Percentiles rank a stretch among this genome's conserved stretches.
Conservation (phyloP, 1,140 invertebrate species). For the Zeugodacus cucurbitae region DNA sequence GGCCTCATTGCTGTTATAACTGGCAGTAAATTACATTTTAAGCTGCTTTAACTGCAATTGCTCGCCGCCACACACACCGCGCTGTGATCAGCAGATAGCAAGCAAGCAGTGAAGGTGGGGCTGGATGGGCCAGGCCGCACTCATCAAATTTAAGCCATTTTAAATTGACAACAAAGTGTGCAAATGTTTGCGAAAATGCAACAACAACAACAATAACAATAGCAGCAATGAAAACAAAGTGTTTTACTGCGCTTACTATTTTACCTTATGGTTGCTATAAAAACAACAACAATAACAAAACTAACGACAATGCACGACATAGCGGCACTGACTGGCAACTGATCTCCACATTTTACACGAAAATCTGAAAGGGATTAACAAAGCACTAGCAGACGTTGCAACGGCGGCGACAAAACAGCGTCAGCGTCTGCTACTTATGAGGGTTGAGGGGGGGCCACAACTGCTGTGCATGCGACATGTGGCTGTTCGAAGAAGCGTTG, state of each 20-base stretch:
- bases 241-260: not conserved
- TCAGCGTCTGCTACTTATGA: not conserved
- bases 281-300: not conserved
- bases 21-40: slow-evolving; percentile 25
- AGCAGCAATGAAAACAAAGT: not conserved
- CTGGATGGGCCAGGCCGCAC: not conserved
- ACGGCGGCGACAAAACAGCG: not conserved
- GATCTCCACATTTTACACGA: not conserved
- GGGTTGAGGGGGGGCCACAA: not conserved
- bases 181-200: not conserved
- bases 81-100: not conserved
- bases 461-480: too few relatives aligned
- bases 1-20: not conserved
- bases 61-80: not conserved
- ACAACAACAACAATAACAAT: not conserved
- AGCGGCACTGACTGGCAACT: not conserved
- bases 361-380: not conserved
- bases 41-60: not conserved
- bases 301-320: not conserved
- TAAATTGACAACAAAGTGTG: slow-evolving; percentile 18
- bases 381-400: not conserved
- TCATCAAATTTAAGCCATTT: slow-evolving; percentile 25
- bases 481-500: not conserved
- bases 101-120: not conserved
- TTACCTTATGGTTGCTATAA: not conserved